These are phyloP conservation scores for Bombus breviceps DNA, from an alignment of 1,140 invertebrate genomes.

Conservation along the genomic window DNA sequence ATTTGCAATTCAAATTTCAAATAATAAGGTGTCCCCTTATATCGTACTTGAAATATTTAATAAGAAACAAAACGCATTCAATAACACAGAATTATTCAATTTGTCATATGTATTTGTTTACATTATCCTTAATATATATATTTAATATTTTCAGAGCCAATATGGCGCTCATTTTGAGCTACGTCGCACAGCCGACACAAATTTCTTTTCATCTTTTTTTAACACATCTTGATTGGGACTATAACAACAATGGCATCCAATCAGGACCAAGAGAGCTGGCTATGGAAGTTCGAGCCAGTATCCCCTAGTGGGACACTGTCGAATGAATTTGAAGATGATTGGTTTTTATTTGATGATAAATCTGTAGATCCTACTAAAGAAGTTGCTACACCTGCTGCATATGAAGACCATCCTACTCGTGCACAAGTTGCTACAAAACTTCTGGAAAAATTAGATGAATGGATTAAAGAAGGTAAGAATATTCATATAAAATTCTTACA, in stretches of 20 bases:
- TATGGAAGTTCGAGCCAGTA: constrained; percentile 82
- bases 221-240: constrained; percentile 65
- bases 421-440: constrained; percentile 77
- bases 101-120: background rate
- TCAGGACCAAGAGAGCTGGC: constrained; percentile 73
- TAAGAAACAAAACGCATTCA: background rate
- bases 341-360: constrained; percentile 70
- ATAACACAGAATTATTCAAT: background rate
- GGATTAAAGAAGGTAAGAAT: constrained; percentile 79
- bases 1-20: background rate
- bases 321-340: constrained; percentile 72
- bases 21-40: background rate
- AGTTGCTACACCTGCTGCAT: constrained; percentile 58
- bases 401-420: constrained; percentile 72
- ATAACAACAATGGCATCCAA: constrained; percentile 69
- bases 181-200: constrained; percentile 76
- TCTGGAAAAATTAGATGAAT: constrained; percentile 78
- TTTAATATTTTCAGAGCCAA: constrained; percentile 73
- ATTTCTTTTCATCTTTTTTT: constrained; percentile 73
- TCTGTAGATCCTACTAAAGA: constrained; percentile 65
- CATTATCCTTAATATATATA: background rate
- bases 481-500: background rate
- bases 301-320: constrained; percentile 77
- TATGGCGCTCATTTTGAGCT: constrained; percentile 75
- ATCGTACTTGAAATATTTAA: background rate